Evolutionary conservation across 2,888 invertebrate genomes (phyloP), one percentile per base, ranked within the genome.

Genomic region (Melipona bicolor): DNA sequence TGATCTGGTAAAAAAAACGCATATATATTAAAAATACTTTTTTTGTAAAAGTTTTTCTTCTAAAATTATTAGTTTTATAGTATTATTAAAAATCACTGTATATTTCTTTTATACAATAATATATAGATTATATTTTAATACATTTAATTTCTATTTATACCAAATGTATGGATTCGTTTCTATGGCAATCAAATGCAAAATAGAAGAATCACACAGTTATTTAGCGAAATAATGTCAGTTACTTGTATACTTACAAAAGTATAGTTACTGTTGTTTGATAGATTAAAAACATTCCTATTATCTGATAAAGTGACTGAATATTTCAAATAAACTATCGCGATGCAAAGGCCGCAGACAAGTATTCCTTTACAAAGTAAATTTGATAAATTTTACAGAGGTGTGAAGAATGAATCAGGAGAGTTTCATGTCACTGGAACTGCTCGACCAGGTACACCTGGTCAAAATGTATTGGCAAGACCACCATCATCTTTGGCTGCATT

Each of bases 321-420:
- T 24, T 56, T 54, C 62, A 89, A 52, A 24, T 59, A 79, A 56
- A 56, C 69, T 56, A 78, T 49, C 5, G 85, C 77, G 6, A 84
- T 90, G 32, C 90, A 92, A 19, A 87, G 89, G 17, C 91, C 92
- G 2, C 89, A 88, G 13, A 89, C 91, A 4, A 85, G 88, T 24
- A 77, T 87, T 15, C 70, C 83, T 15, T 86, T 89, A 6, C 89
- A 90, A 24, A 91, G 83, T 36, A 92, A 90, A 85, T 89, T 91
- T 62, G 93, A 93, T 27, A 88, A 91, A 71, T 94, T 94, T n/a
- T 90, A 93, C 0, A 87, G 93, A 83, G 93, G 93, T 5, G 79
- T 89, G 5, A 93, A 93, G 77, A 91, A 89, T 54, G 91, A 92
- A 0, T 68, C 84, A 3, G 85, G 85, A 6, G 85, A 88, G 9